A percentile compares a stretch with the other conserved stretches of the same genome.
Evolutionary conservation across 2,888 invertebrate species (phyloP).

Genomic region (Eupithecia subfuscata): DNA sequence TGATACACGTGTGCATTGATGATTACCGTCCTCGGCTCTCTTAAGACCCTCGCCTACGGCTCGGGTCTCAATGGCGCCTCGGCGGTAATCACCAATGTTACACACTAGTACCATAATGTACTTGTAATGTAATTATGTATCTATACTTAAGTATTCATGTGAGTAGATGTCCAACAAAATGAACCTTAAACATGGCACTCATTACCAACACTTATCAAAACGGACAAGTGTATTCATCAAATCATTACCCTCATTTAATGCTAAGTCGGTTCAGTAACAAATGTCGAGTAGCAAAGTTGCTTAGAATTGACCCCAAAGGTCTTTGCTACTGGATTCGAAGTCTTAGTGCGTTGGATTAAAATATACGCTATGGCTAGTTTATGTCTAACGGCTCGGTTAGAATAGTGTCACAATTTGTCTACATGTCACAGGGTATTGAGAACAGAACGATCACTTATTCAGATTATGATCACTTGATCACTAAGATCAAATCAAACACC

Average conservation of each 20-base stretch:
- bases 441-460: conserved; percentile 2
- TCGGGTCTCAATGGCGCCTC: too few relatives aligned
- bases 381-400: conserved; percentile 9
- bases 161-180: conserved; percentile 10
- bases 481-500: neutral
- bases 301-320: conserved; percentile 16
- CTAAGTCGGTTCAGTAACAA: conserved; percentile 27
- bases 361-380: neutral
- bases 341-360: conserved; percentile 16
- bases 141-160: too few relatives aligned
- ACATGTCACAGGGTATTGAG: conserved; percentile 6
- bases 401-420: conserved; percentile 25
- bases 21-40: too few relatives aligned
- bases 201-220: conserved; percentile 24
- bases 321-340: conserved; percentile 8
- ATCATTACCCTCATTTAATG: conserved; percentile 32
- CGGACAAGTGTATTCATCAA: conserved; percentile 20
- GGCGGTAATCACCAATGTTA: too few relatives aligned
- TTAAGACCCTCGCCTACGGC: too few relatives aligned
- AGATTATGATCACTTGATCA: neutral
- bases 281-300: conserved; percentile 30
- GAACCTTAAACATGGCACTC: conserved; percentile 12
- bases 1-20: too few relatives aligned
- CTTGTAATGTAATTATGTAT: too few relatives aligned
- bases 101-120: too few relatives aligned